Percentiles rank a stretch among this genome's conserved stretches.
Conservation (phyloP, 1,140 invertebrate species). For the Sarcophaga peregrina region DNA sequence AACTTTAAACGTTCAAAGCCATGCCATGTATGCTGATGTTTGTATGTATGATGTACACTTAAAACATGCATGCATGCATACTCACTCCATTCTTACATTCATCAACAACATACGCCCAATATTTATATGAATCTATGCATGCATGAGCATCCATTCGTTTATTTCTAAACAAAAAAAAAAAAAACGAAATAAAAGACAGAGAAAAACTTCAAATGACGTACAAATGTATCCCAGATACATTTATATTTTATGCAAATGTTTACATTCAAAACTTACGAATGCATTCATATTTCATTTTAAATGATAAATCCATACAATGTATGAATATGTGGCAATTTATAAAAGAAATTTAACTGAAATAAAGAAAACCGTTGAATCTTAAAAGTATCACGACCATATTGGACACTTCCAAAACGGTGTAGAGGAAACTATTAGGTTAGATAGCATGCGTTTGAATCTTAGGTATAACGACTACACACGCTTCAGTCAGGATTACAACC, state of each 20-base stretch:
- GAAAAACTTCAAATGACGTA: no score
- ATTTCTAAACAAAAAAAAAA: no score
- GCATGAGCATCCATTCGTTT: no score
- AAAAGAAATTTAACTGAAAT: neutral
- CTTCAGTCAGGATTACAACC: no score
- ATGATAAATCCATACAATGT: neutral
- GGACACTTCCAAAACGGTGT: no score
- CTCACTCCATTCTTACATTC: neutral
- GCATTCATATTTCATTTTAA: neutral
- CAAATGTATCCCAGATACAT: neutral
- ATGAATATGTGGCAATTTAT: neutral
- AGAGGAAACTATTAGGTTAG: no score
- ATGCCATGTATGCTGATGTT: neutral
- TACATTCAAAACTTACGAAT: conserved; percentile 11
- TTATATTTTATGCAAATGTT: neutral
- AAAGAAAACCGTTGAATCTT: neutral
- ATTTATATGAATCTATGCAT: no score
- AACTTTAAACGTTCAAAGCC: neutral
- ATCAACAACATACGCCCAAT: no score
- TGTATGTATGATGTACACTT: neutral
- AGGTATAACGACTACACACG: no score
- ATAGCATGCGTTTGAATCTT: no score
- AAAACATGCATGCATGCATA: neutral
- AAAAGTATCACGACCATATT: no score
- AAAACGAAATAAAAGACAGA: no score